phyloP scores from a whole-genome alignment of 1,140 invertebrate species.

The Drosophila gunungcola region DNA sequence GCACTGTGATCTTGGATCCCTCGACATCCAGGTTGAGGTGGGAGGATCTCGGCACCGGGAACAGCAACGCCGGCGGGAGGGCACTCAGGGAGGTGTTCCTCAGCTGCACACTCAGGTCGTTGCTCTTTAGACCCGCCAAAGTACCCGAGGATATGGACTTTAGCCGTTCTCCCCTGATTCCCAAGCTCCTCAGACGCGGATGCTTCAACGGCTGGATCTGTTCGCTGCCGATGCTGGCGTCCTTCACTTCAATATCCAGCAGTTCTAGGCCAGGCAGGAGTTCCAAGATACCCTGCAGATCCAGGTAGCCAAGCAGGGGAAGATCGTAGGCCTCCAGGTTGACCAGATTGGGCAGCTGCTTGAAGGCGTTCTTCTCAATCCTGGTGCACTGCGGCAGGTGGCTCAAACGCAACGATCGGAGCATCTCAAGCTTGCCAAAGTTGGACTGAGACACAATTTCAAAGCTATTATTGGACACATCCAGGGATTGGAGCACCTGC shows the following conservation, averaged over 20 bases:
- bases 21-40: constrained; percentile 91
- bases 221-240: constrained; percentile 91
- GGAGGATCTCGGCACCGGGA: constrained; percentile 95
- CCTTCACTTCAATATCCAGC: constrained; percentile 94
- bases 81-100: constrained; percentile 91
- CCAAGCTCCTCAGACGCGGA: constrained; percentile 90
- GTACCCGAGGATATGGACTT: constrained; percentile 92
- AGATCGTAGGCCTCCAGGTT: constrained; percentile 90
- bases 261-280: constrained; percentile 89
- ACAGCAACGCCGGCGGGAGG: constrained; percentile 92
- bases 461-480: constrained; percentile 92
- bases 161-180: constrained; percentile 90
- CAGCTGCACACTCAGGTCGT: constrained; percentile 89
- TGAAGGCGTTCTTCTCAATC: constrained; percentile 94
- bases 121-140: constrained; percentile 91
- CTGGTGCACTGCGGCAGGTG: constrained; percentile 89
- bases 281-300: constrained; percentile 92
- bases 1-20: constrained; percentile 90
- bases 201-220: constrained; percentile 92
- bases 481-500: constrained; percentile 88
- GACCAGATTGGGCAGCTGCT: constrained; percentile 88
- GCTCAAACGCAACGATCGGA: constrained; percentile 89
- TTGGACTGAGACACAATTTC: constrained; percentile 89
- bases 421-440: constrained; percentile 89
- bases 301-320: constrained; percentile 92